phyloP scores from a whole-genome alignment of 2,113 vertebrate species.

The Montifringilla adamsi region DNA sequence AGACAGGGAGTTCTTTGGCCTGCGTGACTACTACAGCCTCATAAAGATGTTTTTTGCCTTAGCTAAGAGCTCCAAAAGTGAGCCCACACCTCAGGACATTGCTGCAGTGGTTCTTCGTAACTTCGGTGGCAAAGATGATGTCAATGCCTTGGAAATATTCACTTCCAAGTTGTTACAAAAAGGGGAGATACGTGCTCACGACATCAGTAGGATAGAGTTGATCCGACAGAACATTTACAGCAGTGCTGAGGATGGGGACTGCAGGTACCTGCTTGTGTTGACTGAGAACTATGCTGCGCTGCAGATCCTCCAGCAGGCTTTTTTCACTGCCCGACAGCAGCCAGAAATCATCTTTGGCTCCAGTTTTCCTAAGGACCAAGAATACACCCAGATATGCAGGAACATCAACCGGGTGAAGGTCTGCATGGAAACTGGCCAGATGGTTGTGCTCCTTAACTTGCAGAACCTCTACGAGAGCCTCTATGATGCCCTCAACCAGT shows the following conservation, averaged over 20 bases:
- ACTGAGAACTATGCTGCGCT: constrained; percentile 91
- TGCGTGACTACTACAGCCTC: constrained; percentile 96
- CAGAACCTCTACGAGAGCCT: constrained; percentile 97
- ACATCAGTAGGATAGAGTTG: constrained; percentile 80
- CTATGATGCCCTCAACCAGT: constrained; percentile 95
- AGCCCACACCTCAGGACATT: constrained; percentile 72
- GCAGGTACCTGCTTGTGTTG: constrained; percentile 89
- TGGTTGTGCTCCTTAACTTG: constrained; percentile 89
- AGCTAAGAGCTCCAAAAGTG: constrained; percentile 66
- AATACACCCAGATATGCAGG: constrained; percentile 93
- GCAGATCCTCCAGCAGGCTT: constrained; percentile 87
- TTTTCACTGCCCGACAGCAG: constrained; percentile 76
- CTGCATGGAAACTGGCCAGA: constrained; percentile 95
- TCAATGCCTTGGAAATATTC: constrained; percentile 82
- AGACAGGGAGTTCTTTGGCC: constrained; percentile 91
- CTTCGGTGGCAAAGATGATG: constrained; percentile 88
- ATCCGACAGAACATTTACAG: constrained; percentile 83
- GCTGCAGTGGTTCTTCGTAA: constrained; percentile 86
- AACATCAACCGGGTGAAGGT: constrained; percentile 95
- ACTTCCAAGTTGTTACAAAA: constrained; percentile 49
- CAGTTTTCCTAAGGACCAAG: constrained; percentile 93
- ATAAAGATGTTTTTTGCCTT: constrained; percentile 92
- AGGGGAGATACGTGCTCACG: background rate
- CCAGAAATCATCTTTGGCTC: constrained; percentile 96
- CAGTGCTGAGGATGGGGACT: constrained; percentile 76